Evolutionary conservation across 2,113 vertebrate species (phyloP).

Genomic region (Thalassoma bifasciatum): DNA sequence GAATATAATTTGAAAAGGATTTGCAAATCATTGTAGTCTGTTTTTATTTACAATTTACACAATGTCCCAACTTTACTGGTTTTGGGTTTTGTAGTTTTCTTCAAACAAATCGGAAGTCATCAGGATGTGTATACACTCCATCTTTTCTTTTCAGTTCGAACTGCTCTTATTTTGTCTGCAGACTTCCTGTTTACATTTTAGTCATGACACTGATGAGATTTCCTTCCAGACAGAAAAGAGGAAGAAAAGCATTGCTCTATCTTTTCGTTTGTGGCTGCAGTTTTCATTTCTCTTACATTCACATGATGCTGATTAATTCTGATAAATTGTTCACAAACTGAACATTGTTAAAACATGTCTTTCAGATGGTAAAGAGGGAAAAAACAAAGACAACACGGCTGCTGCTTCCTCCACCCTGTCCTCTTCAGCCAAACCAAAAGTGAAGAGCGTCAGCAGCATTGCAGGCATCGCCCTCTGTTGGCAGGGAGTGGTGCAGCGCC

Average conservation of each 20-base stretch:
- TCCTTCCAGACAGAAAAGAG: constrained; percentile 78
- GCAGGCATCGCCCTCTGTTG: constrained; percentile 86
- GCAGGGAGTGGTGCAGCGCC: constrained; percentile 86
- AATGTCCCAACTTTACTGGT: too few species aligned
- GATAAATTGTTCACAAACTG: fast-evolving
- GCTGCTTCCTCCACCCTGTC: constrained; percentile 64
- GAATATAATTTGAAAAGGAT: too few species aligned
- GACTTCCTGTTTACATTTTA: constrained; percentile 26
- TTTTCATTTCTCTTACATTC: constrained; percentile 20
- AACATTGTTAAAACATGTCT: constrained; percentile 8
- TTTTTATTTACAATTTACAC: too few species aligned
- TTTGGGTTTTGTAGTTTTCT: too few species aligned
- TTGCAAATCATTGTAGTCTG: too few species aligned
- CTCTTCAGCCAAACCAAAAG: constrained; percentile 58
- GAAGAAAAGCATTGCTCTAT: constrained; percentile 7
- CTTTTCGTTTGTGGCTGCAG: constrained; percentile 43
- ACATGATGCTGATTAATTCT: background rate
- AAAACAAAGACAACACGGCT: constrained; percentile 76
- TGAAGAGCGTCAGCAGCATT: constrained; percentile 81
- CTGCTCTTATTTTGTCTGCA: too few species aligned
- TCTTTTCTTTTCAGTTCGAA: constrained; percentile 46
- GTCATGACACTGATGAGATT: background rate
- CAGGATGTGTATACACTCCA: constrained; percentile 16
- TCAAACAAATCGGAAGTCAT: constrained; percentile 5
- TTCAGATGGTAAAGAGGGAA: constrained; percentile 85